Evolutionary conservation across 2,888 invertebrate genomes (phyloP), one percentile per base, ranked within the genome.

Genomic region (Ichneumoninae sp.): DNA sequence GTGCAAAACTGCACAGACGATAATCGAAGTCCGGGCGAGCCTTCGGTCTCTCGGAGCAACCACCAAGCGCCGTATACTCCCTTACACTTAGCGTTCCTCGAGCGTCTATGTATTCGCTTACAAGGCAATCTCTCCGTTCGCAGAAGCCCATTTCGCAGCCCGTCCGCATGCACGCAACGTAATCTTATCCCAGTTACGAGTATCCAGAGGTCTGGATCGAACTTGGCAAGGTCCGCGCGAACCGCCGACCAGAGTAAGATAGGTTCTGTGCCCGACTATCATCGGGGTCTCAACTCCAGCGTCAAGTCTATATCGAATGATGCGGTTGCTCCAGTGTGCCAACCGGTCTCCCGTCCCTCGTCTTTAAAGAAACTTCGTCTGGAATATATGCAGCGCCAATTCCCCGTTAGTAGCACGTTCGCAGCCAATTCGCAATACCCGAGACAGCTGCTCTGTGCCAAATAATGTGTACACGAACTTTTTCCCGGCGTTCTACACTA

Each of bases 101-200:
- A 78, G 73, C 86, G 81, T 86, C 85, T 80, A 76, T 79, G 86
- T 87, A 89, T 91, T 89, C 90, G 91, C 91, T 92, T 91, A 90
- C 92, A 91, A 91, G 91, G 92, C 92, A 89, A 91, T 91, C 90
- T 90, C 89, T 88, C 83, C 87, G 88, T 90, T 88, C 84, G 90
- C 86, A 88, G 88, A 83, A 86, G 89, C 33, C 88, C 87, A 88
- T 47, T 75, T 30, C 52, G 57, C 52, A 71, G 50, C 50, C 74
- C 26, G 69, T 36, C 26, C 47, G 88, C 87, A 88, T 88, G 89
- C 87, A 77, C 81, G 83, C 83, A 87, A 83, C 85, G 90, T 91
- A 91, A 91, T 91, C 90, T 90, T 90, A 91, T 91, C 86, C 90
- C 83, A 87, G 89, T 90, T 90, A 88, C 87, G 89, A 86, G 85